A percentile compares a stretch with the other conserved stretches of the same genome.
Evolutionary conservation across 1,140 invertebrate species (phyloP).

Genomic region (Drosophila pallidifrons): DNA sequence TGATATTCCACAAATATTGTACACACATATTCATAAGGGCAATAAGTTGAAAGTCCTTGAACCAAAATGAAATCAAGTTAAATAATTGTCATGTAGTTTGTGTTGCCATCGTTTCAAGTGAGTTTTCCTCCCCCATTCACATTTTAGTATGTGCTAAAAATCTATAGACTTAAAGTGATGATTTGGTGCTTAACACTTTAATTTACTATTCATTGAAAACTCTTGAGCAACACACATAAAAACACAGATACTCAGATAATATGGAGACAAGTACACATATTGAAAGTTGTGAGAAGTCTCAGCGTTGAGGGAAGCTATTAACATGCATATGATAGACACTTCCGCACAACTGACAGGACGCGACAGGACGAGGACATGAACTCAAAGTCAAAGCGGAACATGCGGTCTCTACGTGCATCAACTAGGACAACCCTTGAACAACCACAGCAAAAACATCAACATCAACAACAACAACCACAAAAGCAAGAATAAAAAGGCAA

Average conservation of each 20-base stretch:
- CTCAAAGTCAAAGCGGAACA: constrained; percentile 57
- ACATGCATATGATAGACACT: constrained; percentile 82
- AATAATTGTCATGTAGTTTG: neutral
- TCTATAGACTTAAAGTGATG: constrained; percentile 19
- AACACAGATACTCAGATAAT: neutral
- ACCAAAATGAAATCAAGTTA: too few species aligned
- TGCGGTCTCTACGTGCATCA: constrained; percentile 69
- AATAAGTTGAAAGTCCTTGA: too few species aligned
- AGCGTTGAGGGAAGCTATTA: constrained; percentile 61
- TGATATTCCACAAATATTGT: too few species aligned
- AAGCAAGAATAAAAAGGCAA: neutral
- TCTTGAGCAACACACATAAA: constrained; percentile 11
- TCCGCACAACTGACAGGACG: constrained; percentile 71
- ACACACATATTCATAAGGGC: too few species aligned
- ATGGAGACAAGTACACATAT: neutral
- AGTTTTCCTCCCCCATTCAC: neutral
- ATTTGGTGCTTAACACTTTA: constrained; percentile 19
- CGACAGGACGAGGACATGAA: constrained; percentile 37
- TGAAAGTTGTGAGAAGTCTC: constrained; percentile 21
- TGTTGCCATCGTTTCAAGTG: neutral
- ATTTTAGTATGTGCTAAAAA: neutral
- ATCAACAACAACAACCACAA: neutral
- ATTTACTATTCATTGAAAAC: constrained; percentile 20
- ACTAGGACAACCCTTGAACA: constrained; percentile 38
- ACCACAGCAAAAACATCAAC: constrained; percentile 1